Percentiles rank a stretch among this genome's conserved stretches.
Evolutionary conservation across 2,888 invertebrate species (phyloP).

Genomic region (Halocaridina rubra): DNA sequence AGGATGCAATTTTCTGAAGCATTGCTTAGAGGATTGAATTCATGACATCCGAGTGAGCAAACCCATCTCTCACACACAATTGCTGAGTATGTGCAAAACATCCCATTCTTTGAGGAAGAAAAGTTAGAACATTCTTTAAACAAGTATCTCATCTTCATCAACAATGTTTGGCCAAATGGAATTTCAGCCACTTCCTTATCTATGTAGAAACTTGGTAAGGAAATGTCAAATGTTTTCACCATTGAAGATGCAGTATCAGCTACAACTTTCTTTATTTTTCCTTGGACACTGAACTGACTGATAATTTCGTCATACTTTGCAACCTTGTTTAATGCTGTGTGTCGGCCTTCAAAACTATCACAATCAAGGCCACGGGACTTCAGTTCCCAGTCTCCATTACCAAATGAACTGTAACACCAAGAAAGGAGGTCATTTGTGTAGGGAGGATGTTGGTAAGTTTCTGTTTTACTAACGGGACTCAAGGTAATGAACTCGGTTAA

Average conservation of each 20-base stretch:
- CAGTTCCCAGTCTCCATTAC: background rate
- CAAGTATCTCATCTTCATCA: background rate
- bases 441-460: no score
- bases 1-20: background rate
- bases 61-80: no score
- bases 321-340: background rate
- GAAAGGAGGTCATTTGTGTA: constrained; percentile 25
- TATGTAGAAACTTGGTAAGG: background rate
- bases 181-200: background rate
- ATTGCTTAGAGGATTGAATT: background rate
- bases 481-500: no score
- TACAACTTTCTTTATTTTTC: no score
- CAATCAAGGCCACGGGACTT: constrained; percentile 3
- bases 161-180: background rate
- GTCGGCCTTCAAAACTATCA: background rate
- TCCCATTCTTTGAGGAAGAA: background rate
- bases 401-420: constrained; percentile 26
- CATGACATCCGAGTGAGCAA: background rate
- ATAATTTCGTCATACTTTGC: background rate
- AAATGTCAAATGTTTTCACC: constrained; percentile 1
- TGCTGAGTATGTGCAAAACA: constrained; percentile 4
- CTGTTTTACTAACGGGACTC: no score
- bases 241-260: constrained; percentile 1
- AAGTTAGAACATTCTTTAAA: background rate
- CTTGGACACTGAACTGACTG: background rate